These are phyloP conservation scores for Leucoraja ocellata DNA, from an alignment of 2,797 vertebrate species.

Conservation along the genomic window DNA sequence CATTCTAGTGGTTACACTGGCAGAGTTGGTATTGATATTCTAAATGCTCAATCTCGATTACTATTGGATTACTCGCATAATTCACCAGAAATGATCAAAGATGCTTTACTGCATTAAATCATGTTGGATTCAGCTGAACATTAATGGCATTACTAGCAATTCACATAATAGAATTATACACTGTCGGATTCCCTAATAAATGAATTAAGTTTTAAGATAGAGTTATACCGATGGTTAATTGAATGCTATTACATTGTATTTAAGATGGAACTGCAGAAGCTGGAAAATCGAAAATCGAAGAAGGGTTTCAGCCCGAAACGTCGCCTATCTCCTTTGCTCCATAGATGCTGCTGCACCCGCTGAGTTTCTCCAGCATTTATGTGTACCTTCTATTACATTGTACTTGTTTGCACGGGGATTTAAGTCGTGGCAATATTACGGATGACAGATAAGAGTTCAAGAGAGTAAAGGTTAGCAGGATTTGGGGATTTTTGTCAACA, in stretches of 20 bases:
- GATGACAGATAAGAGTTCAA: neutral
- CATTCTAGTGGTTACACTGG: neutral
- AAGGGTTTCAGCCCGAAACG: no score
- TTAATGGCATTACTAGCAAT: neutral
- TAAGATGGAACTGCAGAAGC: no score
- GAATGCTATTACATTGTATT: neutral
- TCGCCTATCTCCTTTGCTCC: no score
- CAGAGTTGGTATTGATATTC: neutral
- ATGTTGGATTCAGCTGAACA: neutral
- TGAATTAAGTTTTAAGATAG: neutral
- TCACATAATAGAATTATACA: neutral
- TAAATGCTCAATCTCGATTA: neutral
- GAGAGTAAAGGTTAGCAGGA: neutral
- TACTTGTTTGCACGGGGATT: neutral
- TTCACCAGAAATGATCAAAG: neutral
- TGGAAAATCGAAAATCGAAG: no score
- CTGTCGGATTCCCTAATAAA: neutral
- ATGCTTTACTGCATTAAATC: neutral
- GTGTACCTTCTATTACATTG: neutral
- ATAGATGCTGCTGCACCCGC: no score
- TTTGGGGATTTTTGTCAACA: neutral
- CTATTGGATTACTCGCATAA: neutral
- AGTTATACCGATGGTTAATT: neutral
- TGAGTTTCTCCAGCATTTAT: no score
- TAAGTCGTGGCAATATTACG: neutral